Evolutionary conservation across 2,797 vertebrate species (phyloP).

Genomic region (Melanotaenia parkinsoni): DNA sequence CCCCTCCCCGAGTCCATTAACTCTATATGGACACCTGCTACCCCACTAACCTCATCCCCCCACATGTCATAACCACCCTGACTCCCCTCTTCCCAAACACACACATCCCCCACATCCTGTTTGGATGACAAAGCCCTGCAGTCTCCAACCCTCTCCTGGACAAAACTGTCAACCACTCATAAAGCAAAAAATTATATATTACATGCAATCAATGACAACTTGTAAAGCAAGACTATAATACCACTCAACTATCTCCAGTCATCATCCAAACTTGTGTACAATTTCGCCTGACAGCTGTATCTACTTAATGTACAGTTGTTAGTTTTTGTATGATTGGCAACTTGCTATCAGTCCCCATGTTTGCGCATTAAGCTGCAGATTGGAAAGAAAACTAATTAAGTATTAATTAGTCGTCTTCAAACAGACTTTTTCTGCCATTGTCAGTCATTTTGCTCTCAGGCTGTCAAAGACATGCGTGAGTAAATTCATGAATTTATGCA

Average conservation of each 20-base stretch:
- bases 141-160: slow-evolving; percentile 10
- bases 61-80: slow-evolving; percentile 20
- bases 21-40: slow-evolving; percentile 77
- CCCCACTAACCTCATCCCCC: slow-evolving; percentile 55
- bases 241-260: slow-evolving; percentile 51
- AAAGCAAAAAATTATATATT: neutral
- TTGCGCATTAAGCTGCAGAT: slow-evolving; percentile 71
- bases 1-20: slow-evolving; percentile 67
- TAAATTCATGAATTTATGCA: slow-evolving; percentile 69
- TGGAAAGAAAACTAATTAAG: slow-evolving; percentile 80
- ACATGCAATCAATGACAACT: slow-evolving; percentile 25
- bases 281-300: slow-evolving; percentile 73
- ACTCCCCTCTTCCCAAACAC: neutral
- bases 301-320: slow-evolving; percentile 66
- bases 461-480: slow-evolving; percentile 50
- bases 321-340: slow-evolving; percentile 73
- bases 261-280: slow-evolving; percentile 63
- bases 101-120: slow-evolving; percentile 39
- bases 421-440: slow-evolving; percentile 72
- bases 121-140: slow-evolving; percentile 49
- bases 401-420: slow-evolving; percentile 83
- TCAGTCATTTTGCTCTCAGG: slow-evolving; percentile 75
- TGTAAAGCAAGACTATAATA: slow-evolving; percentile 48
- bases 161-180: slow-evolving; percentile 33
- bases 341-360: slow-evolving; percentile 68